phyloP scores from a whole-genome alignment of 2,888 invertebrate species.

The Melanophora roralis region DNA sequence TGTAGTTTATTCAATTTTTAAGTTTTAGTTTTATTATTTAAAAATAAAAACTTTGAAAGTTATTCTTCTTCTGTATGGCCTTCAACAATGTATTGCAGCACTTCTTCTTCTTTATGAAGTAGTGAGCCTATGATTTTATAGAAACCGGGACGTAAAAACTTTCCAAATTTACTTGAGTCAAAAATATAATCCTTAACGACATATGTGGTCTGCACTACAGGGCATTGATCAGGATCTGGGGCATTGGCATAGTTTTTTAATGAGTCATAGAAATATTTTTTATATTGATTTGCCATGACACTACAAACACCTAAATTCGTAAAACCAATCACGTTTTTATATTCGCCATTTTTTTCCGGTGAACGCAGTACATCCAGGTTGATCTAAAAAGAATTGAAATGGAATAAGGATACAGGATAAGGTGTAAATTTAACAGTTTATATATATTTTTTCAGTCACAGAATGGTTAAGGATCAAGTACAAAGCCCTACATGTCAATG shows the following conservation, averaged over 20 bases:
- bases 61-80: constrained; percentile 61
- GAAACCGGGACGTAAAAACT: constrained; percentile 64
- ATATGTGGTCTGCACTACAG: constrained; percentile 66
- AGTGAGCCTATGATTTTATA: constrained; percentile 64
- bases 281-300: constrained; percentile 67
- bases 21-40: neutral
- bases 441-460: too few relatives aligned
- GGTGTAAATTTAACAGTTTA: too few relatives aligned
- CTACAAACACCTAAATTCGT: constrained; percentile 65
- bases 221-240: constrained; percentile 70
- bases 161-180: constrained; percentile 62
- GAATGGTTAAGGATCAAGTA: too few relatives aligned
- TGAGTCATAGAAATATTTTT: constrained; percentile 67
- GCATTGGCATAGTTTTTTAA: constrained; percentile 71
- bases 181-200: constrained; percentile 67
- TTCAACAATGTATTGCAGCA: constrained; percentile 65
- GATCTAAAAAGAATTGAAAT: constrained; percentile 56
- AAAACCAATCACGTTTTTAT: constrained; percentile 43
- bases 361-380: constrained; percentile 58
- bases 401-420: too few relatives aligned
- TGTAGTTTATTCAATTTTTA: constrained; percentile 18
- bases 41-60: neutral
- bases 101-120: constrained; percentile 49
- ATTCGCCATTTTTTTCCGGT: constrained; percentile 58
- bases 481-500: too few relatives aligned